Percentiles rank a stretch among this genome's conserved stretches.
Evolutionary conservation across 2,113 vertebrate species (phyloP).

Genomic region (Vidua macroura): DNA sequence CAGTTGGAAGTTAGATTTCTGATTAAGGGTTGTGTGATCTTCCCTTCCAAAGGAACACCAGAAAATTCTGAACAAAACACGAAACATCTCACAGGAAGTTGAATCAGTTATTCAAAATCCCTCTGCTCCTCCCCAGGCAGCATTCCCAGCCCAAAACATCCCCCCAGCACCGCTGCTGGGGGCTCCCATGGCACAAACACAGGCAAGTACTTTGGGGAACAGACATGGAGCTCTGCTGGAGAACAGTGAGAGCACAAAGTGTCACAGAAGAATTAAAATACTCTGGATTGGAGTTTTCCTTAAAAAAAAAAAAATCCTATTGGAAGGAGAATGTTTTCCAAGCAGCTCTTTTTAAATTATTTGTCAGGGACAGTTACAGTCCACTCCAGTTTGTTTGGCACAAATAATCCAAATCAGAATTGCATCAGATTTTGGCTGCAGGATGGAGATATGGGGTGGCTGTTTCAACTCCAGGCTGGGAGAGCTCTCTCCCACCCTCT

Average conservation of each 20-base stretch:
- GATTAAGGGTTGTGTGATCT: neutral
- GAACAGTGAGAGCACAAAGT: neutral
- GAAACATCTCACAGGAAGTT: neutral
- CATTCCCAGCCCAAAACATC: neutral
- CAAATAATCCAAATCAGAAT: slow-evolving; percentile 3
- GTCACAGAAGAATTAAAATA: neutral
- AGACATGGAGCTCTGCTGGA: neutral
- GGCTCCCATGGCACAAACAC: neutral
- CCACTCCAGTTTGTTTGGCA: neutral
- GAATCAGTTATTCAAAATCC: neutral
- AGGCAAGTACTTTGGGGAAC: accelerated
- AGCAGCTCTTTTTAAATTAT: neutral
- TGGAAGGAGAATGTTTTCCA: neutral
- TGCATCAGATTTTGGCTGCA: slow-evolving; percentile 44
- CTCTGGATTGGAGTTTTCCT: neutral
- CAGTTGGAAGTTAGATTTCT: neutral
- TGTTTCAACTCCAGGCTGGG: neutral
- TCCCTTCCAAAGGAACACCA: neutral
- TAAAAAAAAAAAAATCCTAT: neutral
- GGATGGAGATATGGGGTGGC: neutral
- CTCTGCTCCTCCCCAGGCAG: neutral
- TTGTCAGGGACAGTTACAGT: neutral
- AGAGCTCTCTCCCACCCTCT: neutral
- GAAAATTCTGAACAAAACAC: neutral
- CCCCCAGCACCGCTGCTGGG: neutral